Percentiles rank a stretch among this genome's conserved stretches.
Conservation (phyloP, 2,113 vertebrate species). For the Trinectes maculatus region DNA sequence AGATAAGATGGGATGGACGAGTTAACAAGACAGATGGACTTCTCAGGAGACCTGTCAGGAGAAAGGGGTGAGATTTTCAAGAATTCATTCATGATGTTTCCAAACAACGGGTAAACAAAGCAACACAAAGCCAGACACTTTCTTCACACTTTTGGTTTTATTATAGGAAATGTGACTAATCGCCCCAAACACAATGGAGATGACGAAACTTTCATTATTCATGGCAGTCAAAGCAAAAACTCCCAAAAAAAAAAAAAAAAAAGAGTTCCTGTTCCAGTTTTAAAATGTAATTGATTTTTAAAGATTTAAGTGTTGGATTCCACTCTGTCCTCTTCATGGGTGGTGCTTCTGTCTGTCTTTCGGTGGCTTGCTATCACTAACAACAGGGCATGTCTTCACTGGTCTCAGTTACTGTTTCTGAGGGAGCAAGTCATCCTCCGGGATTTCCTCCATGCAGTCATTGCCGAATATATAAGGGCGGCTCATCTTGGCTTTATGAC, state of each 20-base stretch:
- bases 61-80: constrained; percentile 77
- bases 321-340: constrained; percentile 15
- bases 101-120: not conserved
- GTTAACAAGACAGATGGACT: constrained; percentile 74
- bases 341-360: constrained; percentile 55
- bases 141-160: not conserved
- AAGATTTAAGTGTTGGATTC: not conserved
- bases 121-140: not conserved
- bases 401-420: constrained; percentile 49
- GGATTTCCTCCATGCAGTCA: constrained; percentile 27
- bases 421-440: constrained; percentile 35
- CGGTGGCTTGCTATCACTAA: constrained; percentile 51
- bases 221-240: not conserved
- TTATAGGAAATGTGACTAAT: not conserved
- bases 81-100: constrained; percentile 14
- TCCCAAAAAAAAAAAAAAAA: too few relatives aligned
- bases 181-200: not conserved
- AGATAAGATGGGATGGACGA: constrained; percentile 83
- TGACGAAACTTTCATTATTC: not conserved
- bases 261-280: not conserved
- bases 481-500: constrained; percentile 10
- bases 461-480: constrained; percentile 18
- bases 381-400: constrained; percentile 43
- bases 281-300: constrained; percentile 18
- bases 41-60: constrained; percentile 69